Evolutionary conservation across 1,140 invertebrate species (phyloP), one percentile per base, ranked within the genome.

Genomic region (Psix sp.): DNA sequence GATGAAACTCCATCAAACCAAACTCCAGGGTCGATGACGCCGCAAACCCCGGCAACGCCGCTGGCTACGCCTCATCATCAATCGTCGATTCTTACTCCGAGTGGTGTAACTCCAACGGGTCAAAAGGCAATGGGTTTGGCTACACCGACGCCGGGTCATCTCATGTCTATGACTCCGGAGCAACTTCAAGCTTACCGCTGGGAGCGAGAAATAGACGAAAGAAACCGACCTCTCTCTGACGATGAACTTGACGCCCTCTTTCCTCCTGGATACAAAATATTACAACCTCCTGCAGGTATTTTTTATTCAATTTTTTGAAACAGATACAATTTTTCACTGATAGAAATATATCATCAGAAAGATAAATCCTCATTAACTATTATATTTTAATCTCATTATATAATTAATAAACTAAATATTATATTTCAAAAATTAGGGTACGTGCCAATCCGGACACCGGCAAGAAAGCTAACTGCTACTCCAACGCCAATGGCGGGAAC

Each of bases 81-180:
- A 21, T 88, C 90, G 5, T 81, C 89, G 10, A 88, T 90, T 76
- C 79, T 91, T 72, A 91, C 91, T 21, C 90, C 91, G 0, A 89
- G 89, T 49, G 89, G 84, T 26, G 86, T 90, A 1, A 99, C 98
- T 1, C 98, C 98, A 0, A 94, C 97, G 14, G 98, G 98, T 33
- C 89, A 93, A 0, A 98, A 98, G 85, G 98, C 98, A 0, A 99
- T 99, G 96, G 96, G 91, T 0, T 93, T 99, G 92, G 95, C 96
- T 0, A 99, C 98, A 0, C 98, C 98, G 0, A 98, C 97, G 0
- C 96, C 97, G 0, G 94, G 94, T 60, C 97, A 99, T 80, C 88
- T 98, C 38, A 93, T 97, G 68, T 94, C 96, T 0, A 99, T 99
- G 98, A 99, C 98, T 0, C 98, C 98, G 0, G 98, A 99, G 87